Base-by-base conservation (phyloP, 2,888 invertebrate genomes). In the Agrochola circellaris region DNA sequence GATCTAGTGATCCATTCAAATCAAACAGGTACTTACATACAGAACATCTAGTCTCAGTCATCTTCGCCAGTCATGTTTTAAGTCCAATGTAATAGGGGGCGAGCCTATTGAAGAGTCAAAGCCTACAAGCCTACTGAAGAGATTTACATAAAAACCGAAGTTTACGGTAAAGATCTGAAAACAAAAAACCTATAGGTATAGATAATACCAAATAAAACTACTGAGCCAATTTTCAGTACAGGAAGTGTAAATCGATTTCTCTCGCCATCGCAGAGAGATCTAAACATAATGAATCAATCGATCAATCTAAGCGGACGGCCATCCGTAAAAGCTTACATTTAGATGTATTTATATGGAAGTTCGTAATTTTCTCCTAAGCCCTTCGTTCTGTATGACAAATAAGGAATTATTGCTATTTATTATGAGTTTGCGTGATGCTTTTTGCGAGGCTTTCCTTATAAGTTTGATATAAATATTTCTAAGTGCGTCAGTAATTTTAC, bases 211-310 rank as follows among this genome's bases (percentile, higher is more conserved):
- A 79, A 60, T 17, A 61, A 65, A 51, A 69, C 42, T 62, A 64
- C 42, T 71, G 68, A 23, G 51, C 66, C 60, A 78, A 78, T 80
- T 75, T 73, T 65, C 13, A 38, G 58, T 67, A 77, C 78, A 83
- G 81, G 85, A 81, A 83, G 72, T 78, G 81, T 79, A 73, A 77
- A 79, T 74, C 64, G 77, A 86, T 86, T 86, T 83, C 83, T 83
- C 75, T 86, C 20, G 71, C 38, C 34, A 66, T 72, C 51, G 8
- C 68, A 30, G 68, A 64, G 75, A 85, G 65, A 75, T 81, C 62
- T 79, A 75, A 75, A 69, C 65, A n/a, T 45, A 74, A 62, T 38
- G 58, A 82, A 79, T 73, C 70, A 76, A 80, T 77, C 74, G 62
- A 76, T 82, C 82, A 66, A 76, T 79, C 79, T 11, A 56, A 20